Conservation (phyloP, 2,888 invertebrate genomes). For the Diloba caeruleocephala region DNA sequence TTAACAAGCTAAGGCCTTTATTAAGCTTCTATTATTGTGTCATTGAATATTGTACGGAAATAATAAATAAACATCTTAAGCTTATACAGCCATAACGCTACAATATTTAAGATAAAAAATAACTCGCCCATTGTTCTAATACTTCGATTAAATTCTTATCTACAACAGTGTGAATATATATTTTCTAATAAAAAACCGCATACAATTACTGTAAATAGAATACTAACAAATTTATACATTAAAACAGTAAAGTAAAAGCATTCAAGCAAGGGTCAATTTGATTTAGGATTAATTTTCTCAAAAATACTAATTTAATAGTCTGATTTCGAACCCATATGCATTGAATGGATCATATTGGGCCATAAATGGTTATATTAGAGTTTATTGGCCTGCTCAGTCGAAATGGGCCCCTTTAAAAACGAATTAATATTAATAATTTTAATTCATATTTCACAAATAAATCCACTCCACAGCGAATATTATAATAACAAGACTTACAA, state of each 20-base stretch:
- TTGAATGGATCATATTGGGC: too few species aligned
- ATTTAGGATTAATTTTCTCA: conserved; percentile 3
- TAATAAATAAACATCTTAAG: conserved; percentile 45
- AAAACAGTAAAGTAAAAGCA: conserved; percentile 1
- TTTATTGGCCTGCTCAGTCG: not conserved
- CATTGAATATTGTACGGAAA: conserved; percentile 45
- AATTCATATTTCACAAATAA: conserved; percentile 1
- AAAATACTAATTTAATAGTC: conserved; percentile 1
- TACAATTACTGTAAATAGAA: conserved; percentile 30
- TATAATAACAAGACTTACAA: conserved; percentile 7
- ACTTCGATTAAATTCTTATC: conserved; percentile 27
- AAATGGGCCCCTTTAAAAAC: conserved; percentile 9
- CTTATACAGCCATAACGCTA: conserved; percentile 37
- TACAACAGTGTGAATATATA: conserved; percentile 32
- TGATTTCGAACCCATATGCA: conserved; percentile 3
- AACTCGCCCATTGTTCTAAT: conserved; percentile 29
- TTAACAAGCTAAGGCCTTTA: conserved; percentile 59
- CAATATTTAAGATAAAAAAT: conserved; percentile 28
- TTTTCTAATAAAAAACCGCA: conserved; percentile 44
- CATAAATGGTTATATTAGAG: too few species aligned
- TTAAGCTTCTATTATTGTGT: conserved; percentile 43
- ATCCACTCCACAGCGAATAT: conserved; percentile 5
- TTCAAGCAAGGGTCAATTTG: conserved; percentile 9
- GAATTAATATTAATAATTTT: conserved; percentile 1
- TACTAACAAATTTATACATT: conserved; percentile 12